These are phyloP conservation scores for Chelonoidis abingdonii DNA, from an alignment of 2,113 vertebrate genomes.

Conservation along the genomic window DNA sequence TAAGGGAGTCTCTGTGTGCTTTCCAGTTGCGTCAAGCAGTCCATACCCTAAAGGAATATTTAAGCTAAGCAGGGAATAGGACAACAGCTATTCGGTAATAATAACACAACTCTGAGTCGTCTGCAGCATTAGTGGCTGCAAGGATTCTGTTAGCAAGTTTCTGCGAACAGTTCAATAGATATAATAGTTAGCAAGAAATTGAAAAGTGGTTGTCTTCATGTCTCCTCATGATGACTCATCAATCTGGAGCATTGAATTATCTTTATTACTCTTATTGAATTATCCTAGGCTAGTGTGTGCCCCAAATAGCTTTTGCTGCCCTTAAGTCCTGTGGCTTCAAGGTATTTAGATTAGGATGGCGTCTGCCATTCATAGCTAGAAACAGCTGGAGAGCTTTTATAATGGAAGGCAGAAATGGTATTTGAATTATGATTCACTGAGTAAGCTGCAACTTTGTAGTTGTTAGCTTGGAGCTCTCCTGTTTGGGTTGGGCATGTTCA, in stretches of 20 bases:
- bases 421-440: slow-evolving; percentile 33
- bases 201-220: neutral
- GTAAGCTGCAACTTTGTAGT: neutral
- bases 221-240: neutral
- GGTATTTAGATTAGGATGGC: slow-evolving; percentile 75
- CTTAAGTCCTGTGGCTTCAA: slow-evolving; percentile 58
- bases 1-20: neutral
- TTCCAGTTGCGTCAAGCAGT: neutral
- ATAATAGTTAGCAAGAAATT: neutral
- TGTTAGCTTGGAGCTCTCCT: slow-evolving; percentile 4
- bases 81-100: slow-evolving; percentile 1
- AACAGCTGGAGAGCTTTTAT: neutral
- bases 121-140: neutral
- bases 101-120: neutral
- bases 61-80: neutral
- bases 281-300: slow-evolving; percentile 33
- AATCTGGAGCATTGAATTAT: neutral
- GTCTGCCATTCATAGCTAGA: slow-evolving; percentile 65
- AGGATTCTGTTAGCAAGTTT: neutral
- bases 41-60: slow-evolving; percentile 1
- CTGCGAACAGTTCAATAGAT: neutral
- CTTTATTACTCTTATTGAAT: slow-evolving; percentile 30
- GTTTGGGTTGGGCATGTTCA: neutral
- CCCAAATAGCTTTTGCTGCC: slow-evolving; percentile 54
- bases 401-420: neutral